These are phyloP conservation scores for Actinia tenebrosa DNA, from an alignment of 64 coral and sea anemone species.

Conservation along the genomic window DNA sequence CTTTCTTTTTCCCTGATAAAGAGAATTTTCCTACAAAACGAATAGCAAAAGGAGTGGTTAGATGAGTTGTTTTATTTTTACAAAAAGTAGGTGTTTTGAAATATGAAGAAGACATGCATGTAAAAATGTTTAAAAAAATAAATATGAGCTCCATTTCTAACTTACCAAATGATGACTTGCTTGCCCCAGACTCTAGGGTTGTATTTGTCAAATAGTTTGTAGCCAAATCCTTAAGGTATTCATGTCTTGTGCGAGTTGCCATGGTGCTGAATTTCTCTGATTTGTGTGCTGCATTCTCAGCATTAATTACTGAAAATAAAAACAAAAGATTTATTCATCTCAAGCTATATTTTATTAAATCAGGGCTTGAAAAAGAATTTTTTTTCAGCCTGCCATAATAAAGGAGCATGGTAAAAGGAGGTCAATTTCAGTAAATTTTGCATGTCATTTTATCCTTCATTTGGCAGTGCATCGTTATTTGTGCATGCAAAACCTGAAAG, in stretches of 20 bases:
- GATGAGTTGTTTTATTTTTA: neutral
- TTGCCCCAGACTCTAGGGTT: constrained; percentile 81
- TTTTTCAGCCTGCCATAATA: too few relatives aligned
- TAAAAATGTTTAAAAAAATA: too few relatives aligned
- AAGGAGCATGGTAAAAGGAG: too few relatives aligned
- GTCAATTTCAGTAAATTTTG: too few relatives aligned
- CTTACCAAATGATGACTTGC: constrained; percentile 13
- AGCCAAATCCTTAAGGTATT: constrained; percentile 96
- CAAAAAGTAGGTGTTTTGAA: neutral
- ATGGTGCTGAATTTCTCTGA: constrained; percentile 98
- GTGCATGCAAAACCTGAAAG: too few relatives aligned
- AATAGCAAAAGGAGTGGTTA: neutral
- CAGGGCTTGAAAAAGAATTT: neutral
- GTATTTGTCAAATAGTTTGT: constrained; percentile 83
- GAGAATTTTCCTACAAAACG: constrained; percentile 62
- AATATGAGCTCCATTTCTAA: neutral
- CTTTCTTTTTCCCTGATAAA: constrained; percentile 87
- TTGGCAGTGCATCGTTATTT: too few relatives aligned
- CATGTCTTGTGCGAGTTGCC: constrained; percentile 91
- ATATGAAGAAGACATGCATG: too few relatives aligned
- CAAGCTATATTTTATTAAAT: neutral
- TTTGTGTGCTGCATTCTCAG: constrained; percentile 98
- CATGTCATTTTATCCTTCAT: too few relatives aligned
- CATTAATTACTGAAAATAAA: constrained; percentile 80
- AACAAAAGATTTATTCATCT: neutral